Evolutionary conservation across 1,140 invertebrate species (phyloP), one percentile per base, ranked within the genome.

Genomic region (Cydia strobilella): DNA sequence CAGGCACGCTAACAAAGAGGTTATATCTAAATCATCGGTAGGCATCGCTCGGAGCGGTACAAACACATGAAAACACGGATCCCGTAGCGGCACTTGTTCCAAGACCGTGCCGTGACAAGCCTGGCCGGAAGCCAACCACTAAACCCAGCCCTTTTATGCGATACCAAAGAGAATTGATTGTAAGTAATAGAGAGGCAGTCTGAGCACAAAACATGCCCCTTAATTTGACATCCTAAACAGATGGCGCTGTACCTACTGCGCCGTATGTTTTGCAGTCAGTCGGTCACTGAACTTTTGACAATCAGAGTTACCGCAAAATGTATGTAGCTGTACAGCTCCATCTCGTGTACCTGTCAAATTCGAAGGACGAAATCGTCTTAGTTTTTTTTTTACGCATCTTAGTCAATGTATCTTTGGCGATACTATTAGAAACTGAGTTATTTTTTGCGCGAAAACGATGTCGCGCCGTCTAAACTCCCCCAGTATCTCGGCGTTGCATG

Each of bases 81-180:
- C 27, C 27, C 48, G 18, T 20, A 76, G 18, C 66, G 73, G 59
- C 77, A 72, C 75, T 75, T 79, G 75, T 80, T 83, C 75, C 75
- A 77, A 79, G 77, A 83, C 83, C 82, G 85, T 80, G 80, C 71
- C 72, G 74, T 39, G 73, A 65, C 72, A 77, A 25, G 63, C 78
- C 80, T 90, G 88, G 88, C 86, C 75, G 51, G 45, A 45, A 79
- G 88, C 88, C 88, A 90, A 83, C 76, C 77, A 81, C 79, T 85
- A 82, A 85, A 83, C 82, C 77, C 77, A 80, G 80, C 76, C 72
- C 75, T 79, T 83, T 86, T 84, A 86, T 81, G 81, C 77, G 74
- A 48, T 31, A 31, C 31, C 31, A 31, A 31, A 31, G 31, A 31
- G 31, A 31, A 31, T 31, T 31, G 31, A 31, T 31, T 31, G 3